phyloP scores from a whole-genome alignment of 2,888 invertebrate genomes.

The Myopa tessellatipennis region DNA sequence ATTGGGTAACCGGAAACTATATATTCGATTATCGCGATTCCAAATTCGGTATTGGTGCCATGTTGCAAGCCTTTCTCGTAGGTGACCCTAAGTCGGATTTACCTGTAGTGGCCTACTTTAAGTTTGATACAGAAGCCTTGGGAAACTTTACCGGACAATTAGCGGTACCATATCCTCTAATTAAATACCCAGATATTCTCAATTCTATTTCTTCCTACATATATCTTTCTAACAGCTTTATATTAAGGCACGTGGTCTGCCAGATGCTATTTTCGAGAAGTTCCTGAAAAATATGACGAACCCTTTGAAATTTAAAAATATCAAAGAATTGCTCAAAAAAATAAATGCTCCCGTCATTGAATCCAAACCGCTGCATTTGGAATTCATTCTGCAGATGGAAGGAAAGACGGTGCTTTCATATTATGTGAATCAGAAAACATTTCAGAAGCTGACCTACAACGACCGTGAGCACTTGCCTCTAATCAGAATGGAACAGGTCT shows the following conservation, averaged over 20 bases:
- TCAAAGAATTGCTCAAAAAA: slow-evolving; percentile 68
- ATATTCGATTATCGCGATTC: slow-evolving; percentile 77
- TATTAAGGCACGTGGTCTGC: slow-evolving; percentile 69
- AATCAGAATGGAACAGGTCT: not conserved
- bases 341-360: slow-evolving; percentile 68
- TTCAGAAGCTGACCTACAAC: slow-evolving; percentile 72
- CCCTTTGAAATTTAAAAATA: slow-evolving; percentile 70
- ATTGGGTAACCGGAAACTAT: slow-evolving; percentile 79
- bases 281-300: slow-evolving; percentile 69
- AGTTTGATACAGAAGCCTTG: slow-evolving; percentile 71
- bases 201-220: not conserved
- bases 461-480: slow-evolving; percentile 71
- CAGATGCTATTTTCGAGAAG: slow-evolving; percentile 69
- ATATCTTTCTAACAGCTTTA: slow-evolving; percentile 70
- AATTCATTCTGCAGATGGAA: slow-evolving; percentile 75
- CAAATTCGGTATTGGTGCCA: slow-evolving; percentile 72
- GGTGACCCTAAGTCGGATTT: slow-evolving; percentile 76
- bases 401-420: slow-evolving; percentile 76
- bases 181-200: not conserved
- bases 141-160: slow-evolving; percentile 73
- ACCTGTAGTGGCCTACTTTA: slow-evolving; percentile 74
- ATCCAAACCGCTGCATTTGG: slow-evolving; percentile 73
- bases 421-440: slow-evolving; percentile 75
- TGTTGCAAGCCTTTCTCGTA: slow-evolving; percentile 73
- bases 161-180: slow-evolving; percentile 61